These are phyloP conservation scores for Drosophila rufa DNA, from an alignment of 1,140 invertebrate genomes.

Conservation along the genomic window DNA sequence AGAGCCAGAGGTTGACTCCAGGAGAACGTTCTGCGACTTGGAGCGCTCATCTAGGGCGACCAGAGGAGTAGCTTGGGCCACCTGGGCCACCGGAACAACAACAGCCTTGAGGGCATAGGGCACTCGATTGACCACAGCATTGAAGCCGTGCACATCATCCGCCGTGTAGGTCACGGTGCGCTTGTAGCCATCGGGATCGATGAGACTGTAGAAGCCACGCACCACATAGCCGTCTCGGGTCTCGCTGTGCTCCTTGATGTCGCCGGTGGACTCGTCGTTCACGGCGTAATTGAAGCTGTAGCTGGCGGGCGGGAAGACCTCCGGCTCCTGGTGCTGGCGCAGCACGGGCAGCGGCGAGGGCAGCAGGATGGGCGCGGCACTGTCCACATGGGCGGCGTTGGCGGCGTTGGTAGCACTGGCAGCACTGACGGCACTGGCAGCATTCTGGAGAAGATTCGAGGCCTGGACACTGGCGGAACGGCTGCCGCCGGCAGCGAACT, in stretches of 20 bases:
- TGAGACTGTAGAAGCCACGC: constrained; percentile 62
- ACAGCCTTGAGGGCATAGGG: constrained; percentile 59
- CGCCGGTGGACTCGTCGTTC: constrained; percentile 63
- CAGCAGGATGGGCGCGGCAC: constrained; percentile 14
- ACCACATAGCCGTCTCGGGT: constrained; percentile 65
- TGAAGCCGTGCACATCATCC: constrained; percentile 86
- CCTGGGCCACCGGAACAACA: constrained; percentile 13
- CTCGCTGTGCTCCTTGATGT: constrained; percentile 72
- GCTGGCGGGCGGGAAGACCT: constrained; percentile 58
- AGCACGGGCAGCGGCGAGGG: constrained; percentile 48
- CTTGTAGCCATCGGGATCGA: constrained; percentile 84
- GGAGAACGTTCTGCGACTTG: background rate
- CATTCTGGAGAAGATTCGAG: constrained; percentile 47
- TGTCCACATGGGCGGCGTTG: constrained; percentile 10
- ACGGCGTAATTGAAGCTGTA: constrained; percentile 70
- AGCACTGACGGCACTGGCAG: constrained; percentile 24
- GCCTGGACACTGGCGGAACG: constrained; percentile 33
- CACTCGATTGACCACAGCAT: constrained; percentile 86
- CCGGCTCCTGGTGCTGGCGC: constrained; percentile 36
- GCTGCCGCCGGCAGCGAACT: constrained; percentile 44
- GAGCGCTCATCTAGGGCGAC: constrained; percentile 51
- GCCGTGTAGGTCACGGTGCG: constrained; percentile 87
- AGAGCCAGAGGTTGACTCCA: background rate
- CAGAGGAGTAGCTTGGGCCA: constrained; percentile 4
- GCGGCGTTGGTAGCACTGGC: constrained; percentile 6